Evolutionary conservation across 2,113 vertebrate species (phyloP).

Genomic region (Ivindomyrus marchei): DNA sequence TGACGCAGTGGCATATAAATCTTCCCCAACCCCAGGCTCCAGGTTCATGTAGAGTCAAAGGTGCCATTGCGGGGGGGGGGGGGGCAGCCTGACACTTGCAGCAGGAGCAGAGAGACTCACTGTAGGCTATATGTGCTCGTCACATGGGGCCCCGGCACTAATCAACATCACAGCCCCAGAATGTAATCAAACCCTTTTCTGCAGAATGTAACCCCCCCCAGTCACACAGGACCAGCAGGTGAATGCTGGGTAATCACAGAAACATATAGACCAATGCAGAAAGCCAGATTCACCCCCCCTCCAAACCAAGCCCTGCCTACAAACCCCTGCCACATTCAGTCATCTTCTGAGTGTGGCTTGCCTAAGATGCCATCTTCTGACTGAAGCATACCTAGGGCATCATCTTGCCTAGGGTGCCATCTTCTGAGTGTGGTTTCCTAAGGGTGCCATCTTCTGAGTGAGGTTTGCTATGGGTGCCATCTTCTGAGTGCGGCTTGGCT

Average conservation of each 20-base stretch:
- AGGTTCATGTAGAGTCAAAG: background rate
- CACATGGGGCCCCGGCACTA: background rate
- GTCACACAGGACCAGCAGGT: background rate
- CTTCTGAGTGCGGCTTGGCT: too few species aligned
- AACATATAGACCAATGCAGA: background rate
- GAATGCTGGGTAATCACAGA: background rate
- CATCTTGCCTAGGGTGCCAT: background rate
- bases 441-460: background rate
- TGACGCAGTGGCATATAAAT: background rate
- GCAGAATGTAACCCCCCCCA: background rate
- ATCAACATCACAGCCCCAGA: background rate
- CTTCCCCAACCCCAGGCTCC: background rate
- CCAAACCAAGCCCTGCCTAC: background rate
- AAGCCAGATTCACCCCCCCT: background rate
- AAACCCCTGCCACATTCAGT: background rate
- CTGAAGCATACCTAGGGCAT: background rate
- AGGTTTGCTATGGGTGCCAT: too few species aligned
- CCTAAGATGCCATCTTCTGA: background rate
- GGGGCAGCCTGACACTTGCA: background rate
- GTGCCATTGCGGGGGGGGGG: background rate
- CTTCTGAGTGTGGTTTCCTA: too few species aligned
- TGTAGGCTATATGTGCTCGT: background rate
- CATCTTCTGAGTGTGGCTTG: background rate
- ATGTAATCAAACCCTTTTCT: background rate
- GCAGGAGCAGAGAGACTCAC: background rate